Evolutionary conservation across 1,140 invertebrate species (phyloP), one percentile per base, ranked within the genome.

Genomic region (Cotesia chilonis): DNA sequence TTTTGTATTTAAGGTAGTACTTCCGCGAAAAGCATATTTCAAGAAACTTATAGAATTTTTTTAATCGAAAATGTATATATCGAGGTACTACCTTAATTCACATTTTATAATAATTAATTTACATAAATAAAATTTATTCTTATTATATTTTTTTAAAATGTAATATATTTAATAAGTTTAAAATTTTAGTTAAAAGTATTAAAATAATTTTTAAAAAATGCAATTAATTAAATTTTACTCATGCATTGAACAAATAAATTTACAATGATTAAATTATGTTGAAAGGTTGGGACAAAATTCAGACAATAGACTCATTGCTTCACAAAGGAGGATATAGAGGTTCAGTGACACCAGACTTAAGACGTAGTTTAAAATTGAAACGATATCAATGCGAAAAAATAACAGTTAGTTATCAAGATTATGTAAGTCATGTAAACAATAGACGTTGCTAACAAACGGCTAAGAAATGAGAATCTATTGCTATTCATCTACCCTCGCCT

Each of bases 301-400:
- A 99, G 86, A 99, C 98, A 9, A 98, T 99, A 80, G 98, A 99
- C 86, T 98, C 97, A 4, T 88, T 99, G 36, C 89, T 99, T 10
- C 91, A 97, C 67, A 99, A 99, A 87, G 98, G 97, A 72, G 98
- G 98, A 35, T 99, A 94, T 86, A 97, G 97, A 81, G 95, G 96
- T 38, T 83, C 91, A 4, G 97, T 99, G 17, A 97, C 95, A 36
- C 90, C 93, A 68, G 93, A 97, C 52, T 90, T 97, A 77, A 90
- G 98, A 70, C 91, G 94, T 78, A 92, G 91, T 76, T 94, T 99
- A 76, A 95, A 96, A 87, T 88, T 99, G 74, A 98, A 96, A 52
- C 93, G 97, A 78, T 98, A 98, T 85, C 95, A 98, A 81, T 95
- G 94, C 83, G 94, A 95, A 83, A 95, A 95, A 86, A 90, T 95